Evolutionary conservation across 2,113 vertebrate species (phyloP).

Genomic region (Dipodomys spectabilis): DNA sequence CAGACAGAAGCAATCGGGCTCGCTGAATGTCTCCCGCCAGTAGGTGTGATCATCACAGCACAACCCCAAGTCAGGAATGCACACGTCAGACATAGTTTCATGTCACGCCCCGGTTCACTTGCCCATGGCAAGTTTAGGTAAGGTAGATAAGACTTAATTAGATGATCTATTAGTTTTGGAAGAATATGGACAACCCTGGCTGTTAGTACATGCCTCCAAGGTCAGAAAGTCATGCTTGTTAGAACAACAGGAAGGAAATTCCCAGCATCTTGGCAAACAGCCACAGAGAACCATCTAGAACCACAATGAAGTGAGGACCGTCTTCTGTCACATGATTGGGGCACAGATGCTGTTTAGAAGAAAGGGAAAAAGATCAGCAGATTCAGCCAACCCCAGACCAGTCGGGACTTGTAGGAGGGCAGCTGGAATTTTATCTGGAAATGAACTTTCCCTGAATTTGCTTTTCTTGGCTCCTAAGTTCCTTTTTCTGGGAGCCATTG

Average conservation of each 20-base stretch:
- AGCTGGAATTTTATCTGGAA: neutral
- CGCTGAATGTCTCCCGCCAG: neutral
- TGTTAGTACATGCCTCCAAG: neutral
- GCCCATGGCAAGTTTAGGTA: neutral
- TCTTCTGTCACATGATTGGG: neutral
- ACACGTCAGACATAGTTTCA: slow-evolving; percentile 45
- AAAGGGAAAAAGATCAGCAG: neutral
- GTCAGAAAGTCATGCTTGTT: slow-evolving; percentile 56
- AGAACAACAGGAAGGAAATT: slow-evolving; percentile 37
- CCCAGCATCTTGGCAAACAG: neutral
- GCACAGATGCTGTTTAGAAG: neutral
- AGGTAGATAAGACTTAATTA: slow-evolving; percentile 22
- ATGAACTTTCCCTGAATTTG: neutral
- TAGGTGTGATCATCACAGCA: neutral
- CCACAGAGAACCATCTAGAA: neutral
- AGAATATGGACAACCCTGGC: slow-evolving; percentile 11
- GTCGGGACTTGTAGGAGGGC: neutral
- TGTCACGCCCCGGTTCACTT: slow-evolving; percentile 49
- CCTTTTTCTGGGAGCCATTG: neutral
- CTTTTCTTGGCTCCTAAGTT: neutral
- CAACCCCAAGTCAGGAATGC: neutral
- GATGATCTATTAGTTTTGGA: neutral
- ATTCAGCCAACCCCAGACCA: neutral
- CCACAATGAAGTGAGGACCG: neutral
- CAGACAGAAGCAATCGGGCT: neutral